Percentiles rank a stretch among this genome's conserved stretches.
Conservation (phyloP, 2,888 invertebrate genomes). For the Torymus texanus region DNA sequence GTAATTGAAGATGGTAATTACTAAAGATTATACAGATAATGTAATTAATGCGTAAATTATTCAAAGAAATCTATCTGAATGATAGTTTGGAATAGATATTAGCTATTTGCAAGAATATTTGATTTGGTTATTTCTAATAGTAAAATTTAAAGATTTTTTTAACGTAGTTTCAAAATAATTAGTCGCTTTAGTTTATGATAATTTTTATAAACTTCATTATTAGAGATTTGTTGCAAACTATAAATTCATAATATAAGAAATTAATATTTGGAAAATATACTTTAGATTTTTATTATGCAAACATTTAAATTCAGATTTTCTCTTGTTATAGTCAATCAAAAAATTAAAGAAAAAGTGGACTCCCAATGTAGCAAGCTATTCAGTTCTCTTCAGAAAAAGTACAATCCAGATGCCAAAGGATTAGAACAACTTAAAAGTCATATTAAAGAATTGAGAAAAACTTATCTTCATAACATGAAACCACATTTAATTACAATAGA, state of each 20-base stretch:
- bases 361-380: conserved; percentile 60
- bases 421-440: conserved; percentile 56
- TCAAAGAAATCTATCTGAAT: background rate
- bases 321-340: conserved; percentile 63
- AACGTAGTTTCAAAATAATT: no score
- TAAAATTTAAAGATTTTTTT: no score
- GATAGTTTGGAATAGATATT: background rate
- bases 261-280: no score
- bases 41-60: background rate
- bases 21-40: conserved; percentile 15
- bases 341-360: conserved; percentile 62
- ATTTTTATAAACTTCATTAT: no score
- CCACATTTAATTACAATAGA: conserved; percentile 62
- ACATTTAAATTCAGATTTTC: background rate
- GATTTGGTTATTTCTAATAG: no score
- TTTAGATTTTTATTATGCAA: no score
- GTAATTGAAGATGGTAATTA: background rate
- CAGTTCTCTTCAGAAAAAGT: conserved; percentile 60
- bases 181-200: no score
- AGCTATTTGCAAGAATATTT: no score
- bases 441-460: conserved; percentile 59
- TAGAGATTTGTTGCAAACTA: no score
- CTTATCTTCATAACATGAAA: conserved; percentile 59
- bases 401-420: conserved; percentile 58
- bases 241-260: no score